Evolutionary conservation across 1,140 invertebrate genomes (phyloP).

Genomic region (Cotesia typhae): DNA sequence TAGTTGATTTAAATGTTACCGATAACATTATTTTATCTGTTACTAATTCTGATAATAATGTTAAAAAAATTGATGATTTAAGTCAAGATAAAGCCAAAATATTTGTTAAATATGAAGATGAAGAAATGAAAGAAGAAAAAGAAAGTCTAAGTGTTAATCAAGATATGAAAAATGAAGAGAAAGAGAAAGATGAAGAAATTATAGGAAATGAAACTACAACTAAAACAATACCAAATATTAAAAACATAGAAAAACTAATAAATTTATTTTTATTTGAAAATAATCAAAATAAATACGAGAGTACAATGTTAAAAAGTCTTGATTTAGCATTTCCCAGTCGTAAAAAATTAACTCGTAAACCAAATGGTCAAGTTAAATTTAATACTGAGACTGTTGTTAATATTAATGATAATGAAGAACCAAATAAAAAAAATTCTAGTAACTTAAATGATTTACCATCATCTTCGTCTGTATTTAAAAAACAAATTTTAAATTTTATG

Average conservation of each 20-base stretch:
- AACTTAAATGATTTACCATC: constrained; percentile 10
- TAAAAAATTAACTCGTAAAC: not conserved
- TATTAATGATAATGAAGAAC: not conserved
- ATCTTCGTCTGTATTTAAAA: not conserved
- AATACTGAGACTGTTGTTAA: not conserved
- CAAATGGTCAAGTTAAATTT: not conserved
- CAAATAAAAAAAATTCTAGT: constrained; percentile 11
- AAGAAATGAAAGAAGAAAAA: not conserved
- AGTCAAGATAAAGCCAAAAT: not conserved
- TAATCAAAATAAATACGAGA: constrained; percentile 12
- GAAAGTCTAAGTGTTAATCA: not conserved
- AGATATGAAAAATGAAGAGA: not conserved
- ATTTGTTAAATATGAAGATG: too few relatives aligned
- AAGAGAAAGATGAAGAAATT: not conserved
- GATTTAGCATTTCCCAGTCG: constrained; percentile 29
- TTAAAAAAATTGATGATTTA: constrained; percentile 5
- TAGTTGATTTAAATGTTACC: not conserved
- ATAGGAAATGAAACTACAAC: not conserved
- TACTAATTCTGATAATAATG: not conserved
- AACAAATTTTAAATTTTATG: constrained; percentile 13
- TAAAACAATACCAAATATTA: constrained; percentile 8
- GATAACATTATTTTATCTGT: not conserved
- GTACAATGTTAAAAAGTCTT: constrained; percentile 17
- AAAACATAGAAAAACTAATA: constrained; percentile 4
- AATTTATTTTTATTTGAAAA: constrained; percentile 24